Conservation (phyloP, 2,888 invertebrate genomes). For the Schizotus pectinicornis region DNA sequence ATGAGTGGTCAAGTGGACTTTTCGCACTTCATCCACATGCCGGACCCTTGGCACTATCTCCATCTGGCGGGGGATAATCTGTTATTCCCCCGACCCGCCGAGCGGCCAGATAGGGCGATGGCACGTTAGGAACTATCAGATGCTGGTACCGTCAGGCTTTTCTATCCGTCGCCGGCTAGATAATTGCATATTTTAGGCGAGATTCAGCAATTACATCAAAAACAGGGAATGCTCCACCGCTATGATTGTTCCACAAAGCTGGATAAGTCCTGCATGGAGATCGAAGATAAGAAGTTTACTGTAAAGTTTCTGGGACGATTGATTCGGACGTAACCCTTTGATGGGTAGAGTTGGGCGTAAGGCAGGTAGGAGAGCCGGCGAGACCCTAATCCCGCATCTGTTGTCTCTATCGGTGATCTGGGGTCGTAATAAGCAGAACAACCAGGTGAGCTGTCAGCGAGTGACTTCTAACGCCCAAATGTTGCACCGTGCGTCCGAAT, state of each 20-base stretch:
- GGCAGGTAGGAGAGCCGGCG: neutral
- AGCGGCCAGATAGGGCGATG: slow-evolving; percentile 36
- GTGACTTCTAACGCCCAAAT: slow-evolving; percentile 31
- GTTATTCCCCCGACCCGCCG: slow-evolving; percentile 36
- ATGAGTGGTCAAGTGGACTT: slow-evolving; percentile 31
- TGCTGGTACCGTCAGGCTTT: slow-evolving; percentile 46
- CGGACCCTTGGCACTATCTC: slow-evolving; percentile 24
- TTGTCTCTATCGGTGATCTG: slow-evolving; percentile 25
- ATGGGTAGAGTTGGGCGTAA: too few species aligned
- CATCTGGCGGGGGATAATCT: slow-evolving; percentile 36
- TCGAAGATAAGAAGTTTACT: too few species aligned
- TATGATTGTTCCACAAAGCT: slow-evolving; percentile 17
- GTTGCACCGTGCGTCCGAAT: slow-evolving; percentile 22
- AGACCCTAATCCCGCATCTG: slow-evolving; percentile 32
- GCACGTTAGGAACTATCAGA: slow-evolving; percentile 42
- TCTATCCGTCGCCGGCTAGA: slow-evolving; percentile 32
- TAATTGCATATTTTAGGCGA: slow-evolving; percentile 25
- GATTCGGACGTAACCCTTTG: too few species aligned
- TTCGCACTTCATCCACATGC: slow-evolving; percentile 29
- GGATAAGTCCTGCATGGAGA: too few species aligned
- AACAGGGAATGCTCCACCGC: slow-evolving; percentile 18
- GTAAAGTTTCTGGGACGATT: too few species aligned
- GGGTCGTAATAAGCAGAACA: slow-evolving; percentile 25
- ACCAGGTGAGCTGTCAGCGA: slow-evolving; percentile 37
- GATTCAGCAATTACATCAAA: slow-evolving; percentile 22